Evolutionary conservation across 2,797 vertebrate genomes (phyloP).

Genomic region (Pangasius macronema): DNA sequence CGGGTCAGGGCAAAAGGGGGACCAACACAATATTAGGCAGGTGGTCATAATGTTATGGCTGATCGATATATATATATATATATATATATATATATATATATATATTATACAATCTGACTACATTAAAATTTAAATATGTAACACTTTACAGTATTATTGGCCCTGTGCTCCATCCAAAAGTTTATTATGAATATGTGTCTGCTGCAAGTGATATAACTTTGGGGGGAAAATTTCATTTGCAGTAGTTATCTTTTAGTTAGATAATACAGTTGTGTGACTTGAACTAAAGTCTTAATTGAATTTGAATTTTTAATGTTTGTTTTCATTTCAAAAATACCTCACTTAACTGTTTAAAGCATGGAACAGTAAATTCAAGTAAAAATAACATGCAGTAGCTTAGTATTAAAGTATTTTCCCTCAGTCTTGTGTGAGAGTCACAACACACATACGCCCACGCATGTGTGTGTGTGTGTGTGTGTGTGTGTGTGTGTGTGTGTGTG

Average conservation of each 20-base stretch:
- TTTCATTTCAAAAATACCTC: background rate
- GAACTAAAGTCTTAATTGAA: background rate
- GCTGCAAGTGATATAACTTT: background rate
- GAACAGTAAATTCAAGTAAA: background rate
- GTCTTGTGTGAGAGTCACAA: constrained; percentile 15
- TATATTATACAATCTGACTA: too few relatives aligned
- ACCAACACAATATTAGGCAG: too few relatives aligned
- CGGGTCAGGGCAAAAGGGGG: too few relatives aligned
- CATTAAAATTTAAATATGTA: background rate
- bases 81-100: too few relatives aligned
- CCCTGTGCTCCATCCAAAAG: background rate
- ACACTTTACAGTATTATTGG: background rate
- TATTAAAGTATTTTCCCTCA: constrained; percentile 20
- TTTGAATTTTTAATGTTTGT: background rate
- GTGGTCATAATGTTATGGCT: too few relatives aligned
- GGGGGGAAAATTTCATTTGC: background rate
- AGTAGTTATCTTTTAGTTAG: background rate
- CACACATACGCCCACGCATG: background rate
- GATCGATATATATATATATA: too few relatives aligned
- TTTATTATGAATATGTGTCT: background rate
- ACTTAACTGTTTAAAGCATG: background rate
- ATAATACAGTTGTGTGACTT: background rate
- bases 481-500: background rate
- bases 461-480: background rate
- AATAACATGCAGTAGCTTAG: constrained; percentile 6